Evolutionary conservation across 2,113 vertebrate genomes (phyloP).

Genomic region (Antechinus flavipes): DNA sequence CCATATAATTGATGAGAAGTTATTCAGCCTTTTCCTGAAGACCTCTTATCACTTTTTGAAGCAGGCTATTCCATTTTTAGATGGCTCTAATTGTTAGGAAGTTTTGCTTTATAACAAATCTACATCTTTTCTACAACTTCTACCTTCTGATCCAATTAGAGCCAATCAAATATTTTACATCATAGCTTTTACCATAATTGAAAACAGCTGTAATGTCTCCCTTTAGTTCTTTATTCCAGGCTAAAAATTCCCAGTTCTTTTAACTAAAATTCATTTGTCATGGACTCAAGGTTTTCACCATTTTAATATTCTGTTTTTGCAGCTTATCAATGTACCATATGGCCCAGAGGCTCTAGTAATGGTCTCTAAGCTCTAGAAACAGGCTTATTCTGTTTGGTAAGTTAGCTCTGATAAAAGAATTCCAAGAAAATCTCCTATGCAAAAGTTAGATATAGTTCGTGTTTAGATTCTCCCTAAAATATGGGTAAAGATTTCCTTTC

Average conservation of each 20-base stretch:
- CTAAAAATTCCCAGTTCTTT: background rate
- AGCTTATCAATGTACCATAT: background rate
- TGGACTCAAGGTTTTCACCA: background rate
- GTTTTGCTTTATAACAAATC: background rate
- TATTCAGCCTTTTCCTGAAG: background rate
- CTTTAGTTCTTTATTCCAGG: background rate
- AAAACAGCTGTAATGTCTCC: background rate
- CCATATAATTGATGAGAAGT: background rate
- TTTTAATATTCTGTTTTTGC: background rate
- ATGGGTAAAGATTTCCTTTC: background rate
- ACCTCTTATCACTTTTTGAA: background rate
- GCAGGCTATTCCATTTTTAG: background rate
- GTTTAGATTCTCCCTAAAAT: background rate
- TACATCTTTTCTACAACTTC: background rate
- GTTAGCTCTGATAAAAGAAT: background rate
- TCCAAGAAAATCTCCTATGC: background rate
- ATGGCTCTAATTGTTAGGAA: background rate
- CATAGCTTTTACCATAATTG: background rate
- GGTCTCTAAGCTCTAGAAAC: background rate
- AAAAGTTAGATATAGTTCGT: background rate
- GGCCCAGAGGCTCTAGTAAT: background rate
- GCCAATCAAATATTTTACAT: background rate
- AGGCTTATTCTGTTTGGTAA: background rate
- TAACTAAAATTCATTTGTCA: background rate
- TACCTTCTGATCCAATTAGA: background rate